These are phyloP conservation scores for Nasonia oneida DNA, from an alignment of 2,888 invertebrate genomes.

Conservation along the genomic window DNA sequence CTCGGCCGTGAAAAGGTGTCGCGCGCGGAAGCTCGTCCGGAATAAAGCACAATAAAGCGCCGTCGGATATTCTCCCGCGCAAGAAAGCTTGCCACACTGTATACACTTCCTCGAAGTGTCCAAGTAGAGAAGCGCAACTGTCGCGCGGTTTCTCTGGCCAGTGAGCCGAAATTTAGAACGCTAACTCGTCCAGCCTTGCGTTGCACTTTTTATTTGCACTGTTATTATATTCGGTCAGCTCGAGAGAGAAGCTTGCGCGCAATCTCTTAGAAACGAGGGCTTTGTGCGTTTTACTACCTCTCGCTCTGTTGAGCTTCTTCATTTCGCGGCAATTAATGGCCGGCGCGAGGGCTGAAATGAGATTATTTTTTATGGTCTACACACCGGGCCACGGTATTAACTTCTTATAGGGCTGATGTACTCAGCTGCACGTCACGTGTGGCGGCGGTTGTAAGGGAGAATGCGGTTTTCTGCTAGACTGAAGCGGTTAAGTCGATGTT, in stretches of 20 bases:
- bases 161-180: constrained; percentile 33
- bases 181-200: not conserved
- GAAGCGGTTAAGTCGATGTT: not conserved
- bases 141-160: constrained; percentile 33
- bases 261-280: not conserved
- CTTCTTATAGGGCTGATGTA: not conserved
- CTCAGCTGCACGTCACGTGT: not conserved
- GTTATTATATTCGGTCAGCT: constrained; percentile 32
- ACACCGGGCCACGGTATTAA: constrained; percentile 3
- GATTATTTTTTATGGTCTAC: constrained; percentile 37
- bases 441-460: not conserved
- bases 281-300: constrained; percentile 21
- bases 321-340: constrained; percentile 47
- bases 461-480: not conserved
- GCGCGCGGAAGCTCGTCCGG: constrained; percentile 12
- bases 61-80: constrained; percentile 19
- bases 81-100: not conserved
- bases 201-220: constrained; percentile 41
- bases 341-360: not conserved
- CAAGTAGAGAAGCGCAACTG: not conserved
- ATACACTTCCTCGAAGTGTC: not conserved
- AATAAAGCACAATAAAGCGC: constrained; percentile 41
- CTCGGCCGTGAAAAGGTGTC: not conserved
- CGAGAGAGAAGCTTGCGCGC: not conserved
- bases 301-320: constrained; percentile 38